Conservation (phyloP, 1,140 invertebrate species). For the Aradophagus sp. region DNA sequence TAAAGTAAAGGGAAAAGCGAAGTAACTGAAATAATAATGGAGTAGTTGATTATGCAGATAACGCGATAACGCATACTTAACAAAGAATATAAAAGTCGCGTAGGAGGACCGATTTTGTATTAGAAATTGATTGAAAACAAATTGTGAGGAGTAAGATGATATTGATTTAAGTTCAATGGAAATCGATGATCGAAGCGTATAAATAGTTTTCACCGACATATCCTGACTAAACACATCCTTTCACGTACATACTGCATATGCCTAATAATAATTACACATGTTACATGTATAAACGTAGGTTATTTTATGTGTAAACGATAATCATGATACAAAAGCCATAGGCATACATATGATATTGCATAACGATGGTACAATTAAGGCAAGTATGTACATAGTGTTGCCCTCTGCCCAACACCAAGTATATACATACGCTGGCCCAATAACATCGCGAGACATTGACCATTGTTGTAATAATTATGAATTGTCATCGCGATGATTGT, state of each 20-base stretch:
- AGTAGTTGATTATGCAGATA: slow-evolving; percentile 60
- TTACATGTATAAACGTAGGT: slow-evolving; percentile 63
- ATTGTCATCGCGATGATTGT: slow-evolving; percentile 60
- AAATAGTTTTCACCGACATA: slow-evolving; percentile 74
- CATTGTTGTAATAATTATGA: slow-evolving; percentile 71
- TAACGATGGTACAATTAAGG: slow-evolving; percentile 72
- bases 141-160: slow-evolving; percentile 15
- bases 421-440: slow-evolving; percentile 66
- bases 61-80: slow-evolving; percentile 66
- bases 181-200: slow-evolving; percentile 67
- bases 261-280: slow-evolving; percentile 58
- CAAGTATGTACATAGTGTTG: slow-evolving; percentile 74
- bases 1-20: slow-evolving; percentile 19
- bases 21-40: slow-evolving; percentile 60
- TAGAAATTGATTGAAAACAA: slow-evolving; percentile 42
- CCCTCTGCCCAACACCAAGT: slow-evolving; percentile 63
- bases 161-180: slow-evolving; percentile 50
- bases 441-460: slow-evolving; percentile 70
- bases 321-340: slow-evolving; percentile 66
- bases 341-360: slow-evolving; percentile 68
- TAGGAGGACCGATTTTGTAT: slow-evolving; percentile 64
- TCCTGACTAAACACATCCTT: slow-evolving; percentile 72
- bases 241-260: slow-evolving; percentile 71
- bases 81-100: slow-evolving; percentile 26
- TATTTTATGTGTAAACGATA: slow-evolving; percentile 73